Conservation (phyloP, 2,113 vertebrate genomes). For the Eidolon helvum region DNA sequence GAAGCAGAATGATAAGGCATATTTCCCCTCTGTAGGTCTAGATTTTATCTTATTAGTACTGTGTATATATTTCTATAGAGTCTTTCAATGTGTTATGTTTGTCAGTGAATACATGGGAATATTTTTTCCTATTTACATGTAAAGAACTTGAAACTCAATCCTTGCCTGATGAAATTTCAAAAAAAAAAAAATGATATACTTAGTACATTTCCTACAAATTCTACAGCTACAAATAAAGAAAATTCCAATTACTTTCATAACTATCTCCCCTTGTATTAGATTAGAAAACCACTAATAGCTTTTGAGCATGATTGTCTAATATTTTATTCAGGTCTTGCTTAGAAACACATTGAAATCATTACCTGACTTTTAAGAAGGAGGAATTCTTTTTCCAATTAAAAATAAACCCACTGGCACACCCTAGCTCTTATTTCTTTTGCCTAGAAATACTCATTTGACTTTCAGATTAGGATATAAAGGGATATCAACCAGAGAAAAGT, state of each 20-base stretch:
- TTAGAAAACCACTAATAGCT: constrained; percentile 67
- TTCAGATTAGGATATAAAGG: constrained; percentile 69
- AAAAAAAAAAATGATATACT: background rate
- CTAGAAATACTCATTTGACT: constrained; percentile 70
- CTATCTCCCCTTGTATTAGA: constrained; percentile 51
- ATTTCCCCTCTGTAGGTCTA: background rate
- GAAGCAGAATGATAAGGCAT: background rate
- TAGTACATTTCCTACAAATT: constrained; percentile 48
- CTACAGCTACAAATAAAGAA: constrained; percentile 50
- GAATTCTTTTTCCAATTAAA: constrained; percentile 73
- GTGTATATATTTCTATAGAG: constrained; percentile 2
- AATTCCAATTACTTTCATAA: constrained; percentile 58
- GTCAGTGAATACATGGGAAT: background rate
- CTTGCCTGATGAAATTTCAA: background rate
- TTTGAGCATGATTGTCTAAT: constrained; percentile 66
- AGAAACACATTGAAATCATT: constrained; percentile 71
- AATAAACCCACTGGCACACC: constrained; percentile 68
- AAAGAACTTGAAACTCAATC: constrained; percentile 20
- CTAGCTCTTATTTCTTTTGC: constrained; percentile 64
- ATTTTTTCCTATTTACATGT: background rate
- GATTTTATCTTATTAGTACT: constrained; percentile 38
- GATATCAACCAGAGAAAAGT: constrained; percentile 60
- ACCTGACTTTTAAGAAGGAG: constrained; percentile 73
- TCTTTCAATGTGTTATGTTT: constrained; percentile 25
- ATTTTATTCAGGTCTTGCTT: constrained; percentile 72